Conservation (phyloP, 92 coral and sea anemone genomes). For the Porites divaricata region DNA sequence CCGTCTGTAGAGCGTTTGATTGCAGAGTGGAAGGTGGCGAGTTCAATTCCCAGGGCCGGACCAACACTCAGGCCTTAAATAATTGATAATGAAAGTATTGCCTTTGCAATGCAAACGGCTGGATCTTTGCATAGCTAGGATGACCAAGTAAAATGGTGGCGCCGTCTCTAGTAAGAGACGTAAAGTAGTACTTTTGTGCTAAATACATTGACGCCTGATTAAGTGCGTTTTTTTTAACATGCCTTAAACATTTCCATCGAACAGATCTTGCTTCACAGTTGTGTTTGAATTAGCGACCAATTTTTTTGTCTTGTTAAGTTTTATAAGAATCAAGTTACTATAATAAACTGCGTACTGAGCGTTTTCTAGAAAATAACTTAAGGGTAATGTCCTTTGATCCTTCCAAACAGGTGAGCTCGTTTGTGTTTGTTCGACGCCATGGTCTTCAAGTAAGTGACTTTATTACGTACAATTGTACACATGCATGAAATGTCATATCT, state of each 20-base stretch:
- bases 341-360: no score
- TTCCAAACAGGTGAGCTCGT: not conserved
- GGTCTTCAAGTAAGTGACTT: constrained; percentile 21
- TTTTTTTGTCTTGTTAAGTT: not conserved
- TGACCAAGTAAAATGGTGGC: no score
- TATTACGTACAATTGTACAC: not conserved
- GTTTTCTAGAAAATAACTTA: not conserved
- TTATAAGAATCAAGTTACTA: not conserved
- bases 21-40: no score
- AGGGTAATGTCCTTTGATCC: not conserved
- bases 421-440: constrained; percentile 8
- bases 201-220: no score
- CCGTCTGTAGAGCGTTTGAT: no score
- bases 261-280: not conserved
- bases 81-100: no score
- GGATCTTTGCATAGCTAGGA: no score
- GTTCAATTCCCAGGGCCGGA: no score
- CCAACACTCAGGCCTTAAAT: no score
- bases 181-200: no score
- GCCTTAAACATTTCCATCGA: not conserved
- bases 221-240: not conserved
- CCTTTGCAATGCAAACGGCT: no score
- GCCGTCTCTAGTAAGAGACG: no score
- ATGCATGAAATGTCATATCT: not conserved
- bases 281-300: not conserved